Base-by-base conservation (phyloP, 2,888 invertebrate genomes). In the Trimorus sp. region DNA sequence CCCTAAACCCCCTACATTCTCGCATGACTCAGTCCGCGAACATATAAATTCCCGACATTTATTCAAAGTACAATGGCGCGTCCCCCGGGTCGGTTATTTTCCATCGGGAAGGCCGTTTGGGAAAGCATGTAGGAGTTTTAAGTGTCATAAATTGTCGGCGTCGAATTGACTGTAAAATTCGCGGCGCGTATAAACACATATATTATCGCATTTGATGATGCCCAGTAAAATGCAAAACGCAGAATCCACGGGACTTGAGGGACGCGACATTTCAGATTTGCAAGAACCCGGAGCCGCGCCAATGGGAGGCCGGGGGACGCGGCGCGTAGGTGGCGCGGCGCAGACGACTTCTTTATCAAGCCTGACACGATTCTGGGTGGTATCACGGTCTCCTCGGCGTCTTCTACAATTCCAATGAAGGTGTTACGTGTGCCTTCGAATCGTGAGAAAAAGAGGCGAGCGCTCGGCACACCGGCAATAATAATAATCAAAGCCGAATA, bases 381-480 rank as follows among this genome's bases (percentile, higher is more conserved):
- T 83, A 86, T 84, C 78, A 54, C 85, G 84, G 83, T 79, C 81
- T 82, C 85, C 80, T 83, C 84, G 84, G 83, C 84, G 83, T 84
- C 84, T 83, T 85, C 84, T 84, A 85, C 87, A 86, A 84, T 85
- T 85, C 86, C 87, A 87, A 89, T 89, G 88, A 89, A 89, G 89
- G 89, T 88, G 89, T 89, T 89, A 89, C 87, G 87, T 87, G 84
- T 85, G 85, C 83, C 83, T 78, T 80, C 75, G 81, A 83, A 84
- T 85, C 83, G 84, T 83, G 83, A 81, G 84, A 84, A 85, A 81
- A 79, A 73, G 75, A 79, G 63, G 73, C 79, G 73, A 73, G 40
- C 59, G 40, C 40, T 56, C 69, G 58, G 60, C 45, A 69, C 68
- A 74, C 66, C 65, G 58, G 59, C 54, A 62, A 77, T 56, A 66